Base-by-base conservation (phyloP, 2,888 invertebrate genomes). In the Melieria crassipennis region DNA sequence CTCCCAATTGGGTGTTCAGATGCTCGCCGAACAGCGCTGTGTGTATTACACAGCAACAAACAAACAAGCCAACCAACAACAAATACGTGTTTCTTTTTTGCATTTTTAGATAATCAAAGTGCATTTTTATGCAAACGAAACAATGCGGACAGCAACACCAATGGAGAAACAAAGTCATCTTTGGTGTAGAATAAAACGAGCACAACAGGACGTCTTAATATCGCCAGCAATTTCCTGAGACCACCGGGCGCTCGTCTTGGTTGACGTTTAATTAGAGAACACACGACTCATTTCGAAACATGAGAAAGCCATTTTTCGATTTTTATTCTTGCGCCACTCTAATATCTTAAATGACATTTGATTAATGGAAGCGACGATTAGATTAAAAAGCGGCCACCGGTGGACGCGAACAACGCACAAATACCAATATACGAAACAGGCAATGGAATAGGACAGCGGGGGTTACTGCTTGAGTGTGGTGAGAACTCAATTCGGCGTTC, bases 211-310 rank as follows among this genome's bases (percentile, higher is more conserved):
- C 57, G 72, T 68, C 72, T 68, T 69, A 67, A 52, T 64, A 67
- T 58, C 63, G 68, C 46, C n/a, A 7, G 67, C 60, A 66, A 43
- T 62, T 50, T 52, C 11, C 30, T 6, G 11, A 45, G 16, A 52
- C 45, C 5, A 52, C 10, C 45, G 13, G 46, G n/a, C 69, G 55
- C 52, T 9, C 5, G 30, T 30, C 71, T 67, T 73, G 73, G 75
- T 74, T 74, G 73, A 75, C 76, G 75, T 76, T 74, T 76, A 78
- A 77, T 78, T 77, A 78, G 75, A 75, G 72, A 65, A 62, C 71
- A 72, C 73, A 73, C 72, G 71, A 75, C 70, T 73, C 65, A 74
- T 75, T 74, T 75, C 30, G 62, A 69, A 75, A 75, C 76, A 78
- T 75, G 78, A 75, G 73, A 75, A 74, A 50, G 72, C 78, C 68